phyloP scores from a whole-genome alignment of 2,797 vertebrate species.

The Enteromius mattozi region DNA sequence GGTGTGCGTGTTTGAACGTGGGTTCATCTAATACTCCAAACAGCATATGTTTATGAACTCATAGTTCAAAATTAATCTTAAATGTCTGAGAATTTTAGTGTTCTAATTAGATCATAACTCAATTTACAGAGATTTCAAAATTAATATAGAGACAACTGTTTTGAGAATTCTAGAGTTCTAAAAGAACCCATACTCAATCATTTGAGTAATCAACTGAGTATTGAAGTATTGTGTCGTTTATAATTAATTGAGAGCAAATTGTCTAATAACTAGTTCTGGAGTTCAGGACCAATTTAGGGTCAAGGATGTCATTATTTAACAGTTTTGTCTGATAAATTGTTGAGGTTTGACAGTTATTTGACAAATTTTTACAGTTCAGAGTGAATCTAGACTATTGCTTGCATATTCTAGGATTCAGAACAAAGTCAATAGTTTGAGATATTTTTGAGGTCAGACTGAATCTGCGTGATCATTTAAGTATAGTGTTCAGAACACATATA shows the following conservation, averaged over 20 bases:
- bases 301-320: neutral
- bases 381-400: neutral
- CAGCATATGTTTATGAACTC: neutral
- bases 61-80: neutral
- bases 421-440: neutral
- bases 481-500: neutral
- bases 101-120: neutral
- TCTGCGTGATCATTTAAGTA: neutral
- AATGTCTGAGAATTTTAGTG: neutral
- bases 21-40: neutral
- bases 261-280: neutral
- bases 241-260: neutral
- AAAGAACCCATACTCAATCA: neutral
- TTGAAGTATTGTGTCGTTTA: no score
- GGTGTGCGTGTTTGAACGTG: neutral
- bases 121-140: neutral
- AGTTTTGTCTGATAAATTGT: neutral
- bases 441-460: neutral
- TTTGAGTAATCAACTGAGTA: neutral
- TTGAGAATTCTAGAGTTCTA: neutral
- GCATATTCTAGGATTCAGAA: neutral
- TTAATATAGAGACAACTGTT: neutral
- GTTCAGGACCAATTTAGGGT: neutral
- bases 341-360: neutral
- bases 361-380: neutral